Conservation (phyloP, 1,140 invertebrate genomes). For the Lasioglossum albipes region DNA sequence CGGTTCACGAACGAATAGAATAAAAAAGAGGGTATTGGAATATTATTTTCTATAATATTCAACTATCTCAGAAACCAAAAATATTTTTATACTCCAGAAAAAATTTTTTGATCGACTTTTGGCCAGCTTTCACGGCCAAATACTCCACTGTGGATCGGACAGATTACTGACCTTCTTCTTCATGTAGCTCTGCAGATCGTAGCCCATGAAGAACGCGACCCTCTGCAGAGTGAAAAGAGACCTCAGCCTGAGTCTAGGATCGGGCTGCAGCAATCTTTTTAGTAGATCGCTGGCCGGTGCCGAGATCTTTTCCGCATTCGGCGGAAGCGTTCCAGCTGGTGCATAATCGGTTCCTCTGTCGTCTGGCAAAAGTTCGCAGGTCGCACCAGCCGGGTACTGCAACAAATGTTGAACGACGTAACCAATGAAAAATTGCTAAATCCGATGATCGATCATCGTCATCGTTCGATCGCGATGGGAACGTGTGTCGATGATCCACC, state of each 20-base stretch:
- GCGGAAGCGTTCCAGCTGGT: slow-evolving; percentile 59
- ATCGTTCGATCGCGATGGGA: neutral
- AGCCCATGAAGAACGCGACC: slow-evolving; percentile 79
- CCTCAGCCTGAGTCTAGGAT: slow-evolving; percentile 75
- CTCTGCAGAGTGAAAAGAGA: slow-evolving; percentile 75
- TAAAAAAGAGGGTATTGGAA: no score
- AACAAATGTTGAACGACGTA: slow-evolving; percentile 12
- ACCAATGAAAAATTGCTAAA: neutral
- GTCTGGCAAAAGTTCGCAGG: slow-evolving; percentile 38
- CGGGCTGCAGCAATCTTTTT: slow-evolving; percentile 75
- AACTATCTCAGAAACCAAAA: no score
- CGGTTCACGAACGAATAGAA: no score
- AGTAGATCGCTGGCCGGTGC: slow-evolving; percentile 74
- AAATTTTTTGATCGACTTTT: no score
- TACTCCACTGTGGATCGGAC: no score
- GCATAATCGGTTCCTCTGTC: neutral
- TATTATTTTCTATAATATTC: no score
- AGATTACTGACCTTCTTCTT: slow-evolving; percentile 66
- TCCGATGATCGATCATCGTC: neutral
- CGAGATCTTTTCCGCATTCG: slow-evolving; percentile 60
- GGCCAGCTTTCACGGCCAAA: no score
- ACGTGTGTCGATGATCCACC: neutral
- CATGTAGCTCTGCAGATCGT: slow-evolving; percentile 72
- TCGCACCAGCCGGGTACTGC: slow-evolving; percentile 49
- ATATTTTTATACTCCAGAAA: no score